phyloP scores from a whole-genome alignment of 2,113 vertebrate species.

The Collichthys lucidus region DNA sequence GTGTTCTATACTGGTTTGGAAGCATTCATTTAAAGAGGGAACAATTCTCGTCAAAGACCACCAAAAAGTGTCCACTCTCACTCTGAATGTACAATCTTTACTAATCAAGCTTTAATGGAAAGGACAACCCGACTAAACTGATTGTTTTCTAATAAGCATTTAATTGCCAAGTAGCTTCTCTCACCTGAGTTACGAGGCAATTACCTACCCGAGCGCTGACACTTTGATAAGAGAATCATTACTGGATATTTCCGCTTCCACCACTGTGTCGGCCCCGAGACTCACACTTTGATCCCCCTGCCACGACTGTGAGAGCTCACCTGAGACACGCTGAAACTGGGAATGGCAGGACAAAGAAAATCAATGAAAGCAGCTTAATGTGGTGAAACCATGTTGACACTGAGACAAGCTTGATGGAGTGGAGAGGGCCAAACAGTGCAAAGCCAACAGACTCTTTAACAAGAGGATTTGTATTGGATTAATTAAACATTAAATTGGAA shows the following conservation, averaged over 20 bases:
- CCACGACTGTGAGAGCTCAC: constrained; percentile 37
- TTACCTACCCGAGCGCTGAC: constrained; percentile 38
- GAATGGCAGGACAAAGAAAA: constrained; percentile 36
- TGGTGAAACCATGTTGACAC: constrained; percentile 22
- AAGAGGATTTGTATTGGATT: not conserved
- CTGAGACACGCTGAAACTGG: constrained; percentile 27
- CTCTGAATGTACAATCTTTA: constrained; percentile 29
- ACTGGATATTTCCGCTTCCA: constrained; percentile 45
- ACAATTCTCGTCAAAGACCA: constrained; percentile 5
- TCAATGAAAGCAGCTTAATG: constrained; percentile 38
- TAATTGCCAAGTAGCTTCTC: constrained; percentile 61
- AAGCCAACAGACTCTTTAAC: not conserved
- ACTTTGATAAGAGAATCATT: constrained; percentile 57
- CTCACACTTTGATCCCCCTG: constrained; percentile 36
- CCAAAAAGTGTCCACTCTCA: not conserved
- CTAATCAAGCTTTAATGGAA: constrained; percentile 51
- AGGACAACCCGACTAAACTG: constrained; percentile 45
- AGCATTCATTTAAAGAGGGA: constrained; percentile 9
- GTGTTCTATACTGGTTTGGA: constrained; percentile 8
- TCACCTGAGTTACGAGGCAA: constrained; percentile 59
- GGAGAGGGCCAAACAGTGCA: not conserved
- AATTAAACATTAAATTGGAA: constrained; percentile 15
- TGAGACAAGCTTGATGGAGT: constrained; percentile 22
- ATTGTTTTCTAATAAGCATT: constrained; percentile 62
- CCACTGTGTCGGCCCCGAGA: not conserved